Evolutionary conservation across 1,140 invertebrate species (phyloP), one percentile per base, ranked within the genome.

Genomic region (Calephelis virginiensis): DNA sequence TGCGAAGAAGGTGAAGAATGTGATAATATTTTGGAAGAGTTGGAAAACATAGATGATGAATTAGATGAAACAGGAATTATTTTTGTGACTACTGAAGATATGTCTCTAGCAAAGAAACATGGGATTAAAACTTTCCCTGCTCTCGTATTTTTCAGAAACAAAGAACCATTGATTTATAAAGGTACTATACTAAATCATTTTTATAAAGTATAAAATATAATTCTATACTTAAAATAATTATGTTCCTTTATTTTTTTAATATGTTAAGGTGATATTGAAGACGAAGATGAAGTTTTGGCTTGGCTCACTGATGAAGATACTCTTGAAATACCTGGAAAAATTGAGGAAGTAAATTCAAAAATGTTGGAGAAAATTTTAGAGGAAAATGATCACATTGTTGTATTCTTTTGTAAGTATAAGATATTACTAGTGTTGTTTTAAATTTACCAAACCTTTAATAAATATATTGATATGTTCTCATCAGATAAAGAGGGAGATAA

Each of bases 31-130:
- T 90, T 98, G 12, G 94, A 96, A 11, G 96, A 97, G 83, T 89
- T 98, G 49, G 97, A 98, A 83, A 97, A 97, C 73, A 97, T 98
- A 73, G 97, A 99, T 78, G 97, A 98, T 85, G 97, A 98, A 84
- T 90, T 98, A 4, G 97, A 98, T 83, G 97, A 98, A 91, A 96
- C 96, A 71, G 97, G 97, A 61, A 98, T 98, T 70, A 96, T 98
- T 66, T 98, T 98, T 86, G 97, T 98, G 0, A 98, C 97, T 38
- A 98, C 97, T 1, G 97, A 98, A 91, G 97, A 98, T 83, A 92
- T 92, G 4, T 82, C 86, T 2, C 87, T 97, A 59, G 97, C 97
- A 0, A 97, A 97, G 85, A 97, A 97, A 86, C 94, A 97, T 75
- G 95, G 95, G 71, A 95, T 98, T 74, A 97, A 95, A 78, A 93